These are phyloP conservation scores for Benthosema pterotum DNA, from an alignment of 2,797 vertebrate species.

Conservation along the genomic window DNA sequence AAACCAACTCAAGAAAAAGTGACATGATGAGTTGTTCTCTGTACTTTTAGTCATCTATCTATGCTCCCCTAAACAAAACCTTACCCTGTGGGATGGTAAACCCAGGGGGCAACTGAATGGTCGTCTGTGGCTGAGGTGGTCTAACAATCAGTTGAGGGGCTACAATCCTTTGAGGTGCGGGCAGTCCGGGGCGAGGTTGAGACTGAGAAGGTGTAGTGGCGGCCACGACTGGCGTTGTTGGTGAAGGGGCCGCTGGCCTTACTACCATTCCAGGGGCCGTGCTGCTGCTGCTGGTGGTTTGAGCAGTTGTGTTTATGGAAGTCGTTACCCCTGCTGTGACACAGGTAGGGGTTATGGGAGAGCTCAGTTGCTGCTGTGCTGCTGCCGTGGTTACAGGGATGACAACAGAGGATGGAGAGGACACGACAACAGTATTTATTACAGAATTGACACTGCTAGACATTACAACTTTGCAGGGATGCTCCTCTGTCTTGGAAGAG, in stretches of 20 bases:
- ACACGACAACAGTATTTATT: slow-evolving; percentile 52
- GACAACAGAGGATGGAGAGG: slow-evolving; percentile 53
- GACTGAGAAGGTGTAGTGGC: slow-evolving; percentile 58
- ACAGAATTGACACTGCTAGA: slow-evolving; percentile 67
- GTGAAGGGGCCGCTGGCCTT: slow-evolving; percentile 64
- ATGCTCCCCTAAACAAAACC: slow-evolving; percentile 40
- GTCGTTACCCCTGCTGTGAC: slow-evolving; percentile 62
- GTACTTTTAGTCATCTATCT: neutral
- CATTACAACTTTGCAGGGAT: slow-evolving; percentile 72
- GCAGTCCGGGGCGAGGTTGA: slow-evolving; percentile 76
- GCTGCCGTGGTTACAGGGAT: slow-evolving; percentile 50
- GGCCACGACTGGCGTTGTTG: slow-evolving; percentile 59
- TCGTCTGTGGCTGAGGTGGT: slow-evolving; percentile 86
- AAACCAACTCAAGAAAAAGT: too few species aligned
- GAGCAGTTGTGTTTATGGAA: slow-evolving; percentile 60
- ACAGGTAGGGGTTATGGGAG: slow-evolving; percentile 44
- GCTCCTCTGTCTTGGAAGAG: slow-evolving; percentile 69
- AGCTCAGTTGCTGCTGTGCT: slow-evolving; percentile 62
- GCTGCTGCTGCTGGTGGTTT: slow-evolving; percentile 50
- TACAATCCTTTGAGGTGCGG: slow-evolving; percentile 80
- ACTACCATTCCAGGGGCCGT: slow-evolving; percentile 67
- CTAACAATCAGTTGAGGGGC: slow-evolving; percentile 88
- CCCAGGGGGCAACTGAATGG: slow-evolving; percentile 88
- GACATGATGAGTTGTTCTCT: neutral
- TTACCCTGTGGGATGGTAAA: slow-evolving; percentile 91